Percentiles rank a stretch among this genome's conserved stretches.
Evolutionary conservation across 2,797 vertebrate genomes (phyloP).

Genomic region (Hydrocynus forskahlii): DNA sequence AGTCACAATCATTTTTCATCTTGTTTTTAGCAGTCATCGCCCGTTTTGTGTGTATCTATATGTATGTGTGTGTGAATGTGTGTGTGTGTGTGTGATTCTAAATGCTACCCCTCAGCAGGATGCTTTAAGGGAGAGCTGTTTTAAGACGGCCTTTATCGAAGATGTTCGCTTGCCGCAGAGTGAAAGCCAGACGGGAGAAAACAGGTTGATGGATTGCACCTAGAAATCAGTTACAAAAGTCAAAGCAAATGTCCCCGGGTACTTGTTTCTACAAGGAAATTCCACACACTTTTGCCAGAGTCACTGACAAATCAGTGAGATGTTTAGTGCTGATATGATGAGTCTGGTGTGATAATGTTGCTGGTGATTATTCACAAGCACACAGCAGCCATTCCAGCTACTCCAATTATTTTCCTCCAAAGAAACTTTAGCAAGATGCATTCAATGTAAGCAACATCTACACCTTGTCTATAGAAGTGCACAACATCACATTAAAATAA

Average conservation of each 20-base stretch:
- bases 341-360: not conserved
- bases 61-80: no score
- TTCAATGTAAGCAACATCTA: no score
- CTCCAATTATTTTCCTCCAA: not conserved
- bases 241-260: slow-evolving; percentile 8
- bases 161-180: slow-evolving; percentile 9
- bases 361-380: not conserved
- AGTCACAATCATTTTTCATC: slow-evolving; percentile 31
- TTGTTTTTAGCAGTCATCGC: slow-evolving; percentile 20
- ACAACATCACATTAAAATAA: no score
- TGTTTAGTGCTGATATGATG: not conserved
- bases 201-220: slow-evolving; percentile 8
- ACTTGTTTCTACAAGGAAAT: slow-evolving; percentile 10
- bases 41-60: not conserved
- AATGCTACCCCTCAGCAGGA: not conserved
- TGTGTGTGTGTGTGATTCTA: slow-evolving; percentile 10
- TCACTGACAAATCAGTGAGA: not conserved
- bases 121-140: not conserved
- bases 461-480: no score
- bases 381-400: not conserved
- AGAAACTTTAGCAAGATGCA: no score
- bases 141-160: slow-evolving; percentile 13
- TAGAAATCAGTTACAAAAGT: slow-evolving; percentile 21
- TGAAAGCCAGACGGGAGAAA: not conserved
- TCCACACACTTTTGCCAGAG: not conserved